Evolutionary conservation across 2,888 invertebrate species (phyloP).

Genomic region (Selenia dentaria): DNA sequence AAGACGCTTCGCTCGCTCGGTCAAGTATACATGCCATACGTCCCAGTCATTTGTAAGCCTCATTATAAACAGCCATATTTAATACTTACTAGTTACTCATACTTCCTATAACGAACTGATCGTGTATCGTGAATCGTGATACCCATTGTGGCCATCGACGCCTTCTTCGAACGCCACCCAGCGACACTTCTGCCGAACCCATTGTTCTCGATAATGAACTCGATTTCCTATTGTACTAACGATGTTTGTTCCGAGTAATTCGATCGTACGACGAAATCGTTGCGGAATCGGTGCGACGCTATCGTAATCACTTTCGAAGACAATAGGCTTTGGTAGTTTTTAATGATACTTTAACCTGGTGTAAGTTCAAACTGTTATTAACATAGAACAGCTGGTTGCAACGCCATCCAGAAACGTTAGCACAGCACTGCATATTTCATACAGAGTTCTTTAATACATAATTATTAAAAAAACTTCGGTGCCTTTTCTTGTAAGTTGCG

Average conservation of each 20-base stretch:
- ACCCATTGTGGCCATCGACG: slow-evolving; percentile 15
- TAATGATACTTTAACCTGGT: too few species aligned
- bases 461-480: too few species aligned
- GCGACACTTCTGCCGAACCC: slow-evolving; percentile 8
- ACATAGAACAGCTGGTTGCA: too few species aligned
- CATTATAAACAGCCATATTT: too few species aligned
- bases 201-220: slow-evolving; percentile 30
- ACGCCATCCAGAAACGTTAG: too few species aligned
- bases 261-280: slow-evolving; percentile 29
- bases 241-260: slow-evolving; percentile 29
- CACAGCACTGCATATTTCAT: too few species aligned
- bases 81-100: background rate
- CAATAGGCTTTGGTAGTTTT: background rate
- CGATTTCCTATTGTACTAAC: slow-evolving; percentile 10
- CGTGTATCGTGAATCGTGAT: slow-evolving; percentile 15
- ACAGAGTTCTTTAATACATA: too few species aligned
- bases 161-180: slow-evolving; percentile 8
- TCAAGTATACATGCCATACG: too few species aligned
- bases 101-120: background rate
- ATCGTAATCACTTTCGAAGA: background rate
- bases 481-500: too few species aligned
- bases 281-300: slow-evolving; percentile 1
- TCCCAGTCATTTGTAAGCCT: too few species aligned
- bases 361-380: too few species aligned
- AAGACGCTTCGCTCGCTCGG: too few species aligned